Percentiles rank a stretch among this genome's conserved stretches.
Conservation (phyloP, 2,888 invertebrate genomes). For the Himalopsyche tibetana region DNA sequence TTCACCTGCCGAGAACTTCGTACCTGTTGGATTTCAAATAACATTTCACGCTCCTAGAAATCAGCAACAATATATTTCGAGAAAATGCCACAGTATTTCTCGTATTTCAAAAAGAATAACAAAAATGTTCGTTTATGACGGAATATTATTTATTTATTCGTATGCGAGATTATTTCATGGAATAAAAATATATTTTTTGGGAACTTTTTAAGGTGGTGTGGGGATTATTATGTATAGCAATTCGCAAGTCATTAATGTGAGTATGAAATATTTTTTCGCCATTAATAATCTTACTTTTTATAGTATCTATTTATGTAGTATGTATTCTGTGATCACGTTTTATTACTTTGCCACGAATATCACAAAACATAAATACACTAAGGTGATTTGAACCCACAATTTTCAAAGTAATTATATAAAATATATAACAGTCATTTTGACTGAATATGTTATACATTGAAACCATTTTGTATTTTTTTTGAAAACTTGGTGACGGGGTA, state of each 20-base stretch:
- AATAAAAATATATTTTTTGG: neutral
- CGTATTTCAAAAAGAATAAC: neutral
- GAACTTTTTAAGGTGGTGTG: neutral
- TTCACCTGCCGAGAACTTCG: conserved; percentile 26
- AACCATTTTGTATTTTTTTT: no score
- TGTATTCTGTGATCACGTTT: no score
- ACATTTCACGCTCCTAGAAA: conserved; percentile 29
- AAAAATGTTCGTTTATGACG: neutral
- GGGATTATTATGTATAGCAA: neutral
- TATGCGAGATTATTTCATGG: neutral
- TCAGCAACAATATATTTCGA: conserved; percentile 11
- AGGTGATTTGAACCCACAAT: no score
- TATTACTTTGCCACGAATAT: no score
- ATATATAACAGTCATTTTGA: no score
- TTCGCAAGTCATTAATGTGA: neutral
- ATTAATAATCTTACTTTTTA: no score
- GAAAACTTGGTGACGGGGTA: no score
- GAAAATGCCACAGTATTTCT: neutral
- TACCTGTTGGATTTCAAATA: conserved; percentile 33
- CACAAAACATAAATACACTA: no score
- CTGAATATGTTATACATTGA: no score
- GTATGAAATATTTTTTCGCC: no score
- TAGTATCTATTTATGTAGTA: no score
- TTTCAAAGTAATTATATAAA: no score
- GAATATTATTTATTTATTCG: conserved; percentile 25